Conservation (phyloP, 2,113 vertebrate genomes). For the Microcebus lehilahytsara region DNA sequence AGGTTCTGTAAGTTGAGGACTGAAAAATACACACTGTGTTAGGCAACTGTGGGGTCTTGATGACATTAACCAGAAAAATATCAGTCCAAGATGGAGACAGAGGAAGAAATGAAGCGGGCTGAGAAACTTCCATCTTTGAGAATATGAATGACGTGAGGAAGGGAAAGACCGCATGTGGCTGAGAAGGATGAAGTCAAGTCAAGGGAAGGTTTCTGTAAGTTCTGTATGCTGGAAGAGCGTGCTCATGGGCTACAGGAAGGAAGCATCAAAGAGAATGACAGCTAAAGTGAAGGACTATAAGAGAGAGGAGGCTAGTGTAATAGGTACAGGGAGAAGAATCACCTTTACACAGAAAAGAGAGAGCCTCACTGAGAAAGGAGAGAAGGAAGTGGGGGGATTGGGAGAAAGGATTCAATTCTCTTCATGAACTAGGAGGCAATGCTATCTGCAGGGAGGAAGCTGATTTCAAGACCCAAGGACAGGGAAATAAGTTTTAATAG, state of each 20-base stretch:
- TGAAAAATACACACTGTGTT: accelerated
- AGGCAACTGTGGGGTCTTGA: not conserved
- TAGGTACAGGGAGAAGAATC: not conserved
- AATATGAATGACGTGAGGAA: not conserved
- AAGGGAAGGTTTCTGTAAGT: accelerated
- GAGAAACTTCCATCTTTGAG: not conserved
- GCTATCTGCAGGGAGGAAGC: not conserved
- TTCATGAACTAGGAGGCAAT: accelerated
- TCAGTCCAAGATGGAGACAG: not conserved
- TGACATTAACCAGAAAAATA: not conserved
- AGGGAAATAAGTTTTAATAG: too few relatives aligned
- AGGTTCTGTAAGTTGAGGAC: accelerated
- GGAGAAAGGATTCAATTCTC: not conserved
- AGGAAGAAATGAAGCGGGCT: not conserved
- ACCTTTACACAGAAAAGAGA: not conserved
- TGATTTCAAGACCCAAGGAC: not conserved
- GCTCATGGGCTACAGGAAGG: accelerated
- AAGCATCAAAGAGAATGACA: not conserved
- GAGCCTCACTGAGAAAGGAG: not conserved
- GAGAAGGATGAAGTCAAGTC: not conserved
- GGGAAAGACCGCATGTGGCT: not conserved
- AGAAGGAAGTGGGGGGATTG: accelerated
- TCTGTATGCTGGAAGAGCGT: not conserved
- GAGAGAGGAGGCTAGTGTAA: accelerated
- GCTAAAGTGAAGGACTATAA: not conserved